Conservation (phyloP, 30 jellyfish, hydroid and myxozoan genomes). For the Rhopilema esculentum region DNA sequence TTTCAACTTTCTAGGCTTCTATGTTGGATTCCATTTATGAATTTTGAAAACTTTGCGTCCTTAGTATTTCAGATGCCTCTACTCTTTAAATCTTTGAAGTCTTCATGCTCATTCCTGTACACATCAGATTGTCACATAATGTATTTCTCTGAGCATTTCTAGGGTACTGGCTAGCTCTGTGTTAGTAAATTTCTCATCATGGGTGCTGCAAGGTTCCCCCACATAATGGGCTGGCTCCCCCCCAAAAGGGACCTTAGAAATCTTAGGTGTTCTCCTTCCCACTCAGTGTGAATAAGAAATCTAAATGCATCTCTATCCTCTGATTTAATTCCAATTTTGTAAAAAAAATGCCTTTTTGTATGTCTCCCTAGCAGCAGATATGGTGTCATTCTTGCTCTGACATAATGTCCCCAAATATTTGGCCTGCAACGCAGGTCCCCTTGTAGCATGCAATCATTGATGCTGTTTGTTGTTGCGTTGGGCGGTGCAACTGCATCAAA, state of each 20-base stretch:
- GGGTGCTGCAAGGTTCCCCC: too few relatives aligned
- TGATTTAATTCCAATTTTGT: constrained; percentile 29
- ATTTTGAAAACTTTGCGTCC: neutral
- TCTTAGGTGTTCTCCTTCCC: constrained; percentile 27
- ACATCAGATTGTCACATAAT: constrained; percentile 15
- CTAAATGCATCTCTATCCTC: too few relatives aligned
- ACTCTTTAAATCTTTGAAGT: neutral
- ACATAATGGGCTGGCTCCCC: constrained; percentile 40
- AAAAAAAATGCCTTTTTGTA: constrained; percentile 33
- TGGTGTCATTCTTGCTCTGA: constrained; percentile 60
- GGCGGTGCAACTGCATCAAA: constrained; percentile 30
- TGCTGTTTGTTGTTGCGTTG: neutral
- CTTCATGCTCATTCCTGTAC: neutral
- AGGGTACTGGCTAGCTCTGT: too few relatives aligned
- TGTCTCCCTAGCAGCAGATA: constrained; percentile 17
- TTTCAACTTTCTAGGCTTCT: neutral
- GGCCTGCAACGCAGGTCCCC: constrained; percentile 60
- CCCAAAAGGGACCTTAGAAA: constrained; percentile 47
- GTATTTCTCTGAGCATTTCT: too few relatives aligned
- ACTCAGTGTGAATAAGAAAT: constrained; percentile 19
- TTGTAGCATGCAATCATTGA: constrained; percentile 29
- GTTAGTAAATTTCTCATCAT: too few relatives aligned
- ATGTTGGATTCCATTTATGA: too few relatives aligned
- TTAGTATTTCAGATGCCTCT: constrained; percentile 22
- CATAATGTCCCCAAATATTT: constrained; percentile 41